Percentiles rank a stretch among this genome's conserved stretches.
These are phyloP conservation scores for Lethrus apterus DNA, from an alignment of 1,140 invertebrate genomes.

Conservation along the genomic window DNA sequence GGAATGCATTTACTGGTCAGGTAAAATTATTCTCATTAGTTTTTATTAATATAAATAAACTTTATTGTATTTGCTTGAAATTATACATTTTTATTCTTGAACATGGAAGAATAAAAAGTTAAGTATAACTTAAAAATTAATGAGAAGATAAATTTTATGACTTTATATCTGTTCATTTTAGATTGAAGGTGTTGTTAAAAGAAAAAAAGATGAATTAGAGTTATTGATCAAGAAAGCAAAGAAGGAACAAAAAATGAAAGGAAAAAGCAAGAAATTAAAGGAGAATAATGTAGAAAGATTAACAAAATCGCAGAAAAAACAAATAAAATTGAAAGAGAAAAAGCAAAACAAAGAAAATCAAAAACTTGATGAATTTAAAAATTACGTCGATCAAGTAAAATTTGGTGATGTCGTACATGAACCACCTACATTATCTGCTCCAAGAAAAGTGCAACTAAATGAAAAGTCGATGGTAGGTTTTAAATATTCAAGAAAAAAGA, in stretches of 20 bases:
- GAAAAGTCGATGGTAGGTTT: conserved; percentile 41
- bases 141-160: too few relatives aligned
- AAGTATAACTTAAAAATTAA: too few relatives aligned
- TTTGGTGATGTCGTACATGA: conserved; percentile 63
- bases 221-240: conserved; percentile 33
- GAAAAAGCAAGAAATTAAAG: conserved; percentile 29
- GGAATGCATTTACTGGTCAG: conserved; percentile 42
- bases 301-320: conserved; percentile 45
- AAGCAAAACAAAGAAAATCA: conserved; percentile 38
- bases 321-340: conserved; percentile 42
- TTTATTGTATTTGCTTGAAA: too few relatives aligned
- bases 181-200: conserved; percentile 41
- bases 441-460: conserved; percentile 41
- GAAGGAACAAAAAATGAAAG: conserved; percentile 41
- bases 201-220: conserved; percentile 42
- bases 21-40: too few relatives aligned
- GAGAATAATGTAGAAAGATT: conserved; percentile 31
- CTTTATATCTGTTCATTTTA: too few relatives aligned
- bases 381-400: conserved; percentile 48
- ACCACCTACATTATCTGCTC: conserved; percentile 51
- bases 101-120: too few relatives aligned
- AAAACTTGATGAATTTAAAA: conserved; percentile 38
- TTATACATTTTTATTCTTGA: neutral
- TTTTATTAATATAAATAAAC: too few relatives aligned
- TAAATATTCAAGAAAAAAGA: neutral